Evolutionary conservation across 1,140 invertebrate genomes (phyloP).

Genomic region (Drosophila auraria): DNA sequence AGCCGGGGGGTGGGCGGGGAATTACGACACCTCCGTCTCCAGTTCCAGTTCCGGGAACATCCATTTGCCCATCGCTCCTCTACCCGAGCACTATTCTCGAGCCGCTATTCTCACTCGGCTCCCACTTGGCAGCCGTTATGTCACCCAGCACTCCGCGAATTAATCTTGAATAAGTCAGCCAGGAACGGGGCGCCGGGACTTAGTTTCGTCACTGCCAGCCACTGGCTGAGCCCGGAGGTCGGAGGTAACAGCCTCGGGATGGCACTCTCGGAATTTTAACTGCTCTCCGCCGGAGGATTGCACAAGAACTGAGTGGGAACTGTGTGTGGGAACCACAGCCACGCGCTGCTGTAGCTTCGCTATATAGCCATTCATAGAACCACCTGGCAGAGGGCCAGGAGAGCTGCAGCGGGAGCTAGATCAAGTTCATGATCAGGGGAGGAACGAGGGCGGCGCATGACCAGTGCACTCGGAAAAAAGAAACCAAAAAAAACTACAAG

Average conservation of each 20-base stretch:
- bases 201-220: constrained; percentile 24
- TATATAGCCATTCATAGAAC: constrained; percentile 52
- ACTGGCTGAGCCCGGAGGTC: constrained; percentile 9
- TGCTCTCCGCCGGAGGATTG: constrained; percentile 19
- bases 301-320: constrained; percentile 45
- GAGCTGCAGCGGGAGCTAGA: constrained; percentile 4
- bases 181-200: constrained; percentile 12
- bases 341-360: constrained; percentile 13
- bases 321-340: background rate
- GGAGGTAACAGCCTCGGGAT: constrained; percentile 5
- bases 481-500: background rate
- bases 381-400: constrained; percentile 50
- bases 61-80: constrained; percentile 23
- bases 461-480: constrained; percentile 5
- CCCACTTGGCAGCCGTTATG: constrained; percentile 34
- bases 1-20: constrained; percentile 35
- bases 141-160: constrained; percentile 29
- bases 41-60: constrained; percentile 48
- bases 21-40: constrained; percentile 55
- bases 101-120: constrained; percentile 6
- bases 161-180: constrained; percentile 25
- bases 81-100: background rate
- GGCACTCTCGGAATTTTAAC: constrained; percentile 10
- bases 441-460: background rate
- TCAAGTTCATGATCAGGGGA: constrained; percentile 53